Conservation (phyloP, 2,113 vertebrate genomes). For the Benitochromis conjunctus region DNA sequence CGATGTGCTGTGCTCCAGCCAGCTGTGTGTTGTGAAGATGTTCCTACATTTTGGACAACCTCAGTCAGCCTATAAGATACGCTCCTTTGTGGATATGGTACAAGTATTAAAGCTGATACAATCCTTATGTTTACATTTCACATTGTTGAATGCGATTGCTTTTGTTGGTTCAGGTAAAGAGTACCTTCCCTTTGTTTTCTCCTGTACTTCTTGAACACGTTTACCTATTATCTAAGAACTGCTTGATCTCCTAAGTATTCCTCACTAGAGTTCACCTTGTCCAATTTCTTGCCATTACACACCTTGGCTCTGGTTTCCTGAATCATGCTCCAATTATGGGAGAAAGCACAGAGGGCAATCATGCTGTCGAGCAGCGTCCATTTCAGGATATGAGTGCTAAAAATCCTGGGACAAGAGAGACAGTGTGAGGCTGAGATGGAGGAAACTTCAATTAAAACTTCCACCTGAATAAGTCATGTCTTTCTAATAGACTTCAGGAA, state of each 20-base stretch:
- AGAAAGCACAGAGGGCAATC: not conserved
- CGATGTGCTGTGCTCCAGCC: rapidly evolving
- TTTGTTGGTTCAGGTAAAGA: not conserved
- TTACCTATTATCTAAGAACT: not conserved
- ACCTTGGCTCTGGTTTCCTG: not conserved
- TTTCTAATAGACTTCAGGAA: conserved; percentile 65
- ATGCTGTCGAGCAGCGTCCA: not conserved
- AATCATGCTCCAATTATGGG: conserved; percentile 18
- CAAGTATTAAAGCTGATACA: not conserved
- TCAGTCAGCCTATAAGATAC: not conserved
- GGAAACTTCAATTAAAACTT: conserved; percentile 60
- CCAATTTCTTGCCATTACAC: not conserved
- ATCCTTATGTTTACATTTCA: not conserved
- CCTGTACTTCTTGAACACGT: not conserved
- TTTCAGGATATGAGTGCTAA: not conserved
- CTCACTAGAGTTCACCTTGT: conserved; percentile 2
- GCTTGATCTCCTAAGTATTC: conserved; percentile 11
- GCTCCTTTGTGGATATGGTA: not conserved
- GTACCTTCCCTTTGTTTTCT: not conserved
- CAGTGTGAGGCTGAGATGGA: not conserved
- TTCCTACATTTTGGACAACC: not conserved
- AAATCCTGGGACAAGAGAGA: not conserved
- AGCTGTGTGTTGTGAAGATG: not conserved
- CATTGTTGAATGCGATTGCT: not conserved
- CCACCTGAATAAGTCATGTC: conserved; percentile 66